Evolutionary conservation across 1,140 invertebrate species (phyloP).

Genomic region (Centruroides vittatus): DNA sequence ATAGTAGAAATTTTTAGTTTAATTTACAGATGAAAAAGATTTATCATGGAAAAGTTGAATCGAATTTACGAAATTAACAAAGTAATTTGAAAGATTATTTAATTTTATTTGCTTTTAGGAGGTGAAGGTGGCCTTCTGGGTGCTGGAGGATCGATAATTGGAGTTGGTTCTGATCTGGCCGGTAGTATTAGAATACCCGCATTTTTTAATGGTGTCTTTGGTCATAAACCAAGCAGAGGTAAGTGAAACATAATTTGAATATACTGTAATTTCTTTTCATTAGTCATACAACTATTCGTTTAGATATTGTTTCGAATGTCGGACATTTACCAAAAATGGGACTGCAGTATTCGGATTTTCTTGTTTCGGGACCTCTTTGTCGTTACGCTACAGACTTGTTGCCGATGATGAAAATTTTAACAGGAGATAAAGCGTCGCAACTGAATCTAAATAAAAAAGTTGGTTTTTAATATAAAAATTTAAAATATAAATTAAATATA

Average conservation of each 20-base stretch:
- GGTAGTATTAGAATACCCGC: constrained; percentile 89
- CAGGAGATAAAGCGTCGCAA: constrained; percentile 8
- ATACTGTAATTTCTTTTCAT: too few species aligned
- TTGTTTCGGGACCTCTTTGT: constrained; percentile 35
- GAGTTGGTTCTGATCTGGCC: constrained; percentile 85
- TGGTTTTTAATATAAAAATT: constrained; percentile 30
- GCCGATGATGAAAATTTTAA: constrained; percentile 23
- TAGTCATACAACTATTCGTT: too few species aligned
- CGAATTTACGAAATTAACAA: too few species aligned
- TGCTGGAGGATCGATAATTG: constrained; percentile 62
- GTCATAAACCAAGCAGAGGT: constrained; percentile 75
- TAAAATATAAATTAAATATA: too few species aligned
- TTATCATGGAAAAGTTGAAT: too few species aligned
- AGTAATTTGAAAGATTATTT: background rate
- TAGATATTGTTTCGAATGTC: too few species aligned
- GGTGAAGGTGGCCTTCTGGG: constrained; percentile 40
- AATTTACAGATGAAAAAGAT: too few species aligned
- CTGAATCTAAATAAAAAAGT: constrained; percentile 29
- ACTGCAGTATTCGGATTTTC: constrained; percentile 4
- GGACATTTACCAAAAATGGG: too few species aligned
- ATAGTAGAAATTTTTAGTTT: too few species aligned
- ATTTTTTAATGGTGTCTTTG: constrained; percentile 89
- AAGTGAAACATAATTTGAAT: background rate
- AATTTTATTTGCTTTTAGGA: constrained; percentile 2
- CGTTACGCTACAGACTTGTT: constrained; percentile 33